Evolutionary conservation across 2,888 invertebrate species (phyloP).

Genomic region (Drosophila testacea): DNA sequence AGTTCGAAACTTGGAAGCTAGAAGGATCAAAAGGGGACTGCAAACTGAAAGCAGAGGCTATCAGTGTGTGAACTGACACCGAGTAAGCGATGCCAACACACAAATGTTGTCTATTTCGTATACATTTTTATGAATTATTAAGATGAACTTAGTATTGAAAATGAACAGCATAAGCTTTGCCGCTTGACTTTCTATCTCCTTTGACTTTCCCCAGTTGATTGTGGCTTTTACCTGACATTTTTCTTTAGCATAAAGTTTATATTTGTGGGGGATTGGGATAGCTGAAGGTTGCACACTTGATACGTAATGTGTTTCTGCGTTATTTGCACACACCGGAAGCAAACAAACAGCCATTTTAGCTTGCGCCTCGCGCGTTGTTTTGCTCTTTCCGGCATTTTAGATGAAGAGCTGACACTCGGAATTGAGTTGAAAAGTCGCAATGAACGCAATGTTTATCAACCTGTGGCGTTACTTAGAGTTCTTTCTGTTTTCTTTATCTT

Average conservation of each 20-base stretch:
- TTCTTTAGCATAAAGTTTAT: conserved; percentile 7
- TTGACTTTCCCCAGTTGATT: background rate
- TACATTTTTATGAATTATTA: conserved; percentile 77
- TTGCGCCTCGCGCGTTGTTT: conserved; percentile 36
- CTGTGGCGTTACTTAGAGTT: conserved; percentile 49
- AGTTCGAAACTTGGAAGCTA: background rate
- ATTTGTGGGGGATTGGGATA: background rate
- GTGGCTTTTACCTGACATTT: conserved; percentile 33
- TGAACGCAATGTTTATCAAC: conserved; percentile 55
- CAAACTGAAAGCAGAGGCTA: background rate
- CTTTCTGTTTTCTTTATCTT: conserved; percentile 52
- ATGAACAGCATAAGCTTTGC: conserved; percentile 45
- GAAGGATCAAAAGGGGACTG: background rate
- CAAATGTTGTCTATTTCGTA: conserved; percentile 70
- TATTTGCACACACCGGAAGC: conserved; percentile 68
- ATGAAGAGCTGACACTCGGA: conserved; percentile 11
- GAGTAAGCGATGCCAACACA: conserved; percentile 9
- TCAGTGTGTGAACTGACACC: conserved; percentile 20
- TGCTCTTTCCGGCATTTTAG: conserved; percentile 61
- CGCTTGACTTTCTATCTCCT: conserved; percentile 49
- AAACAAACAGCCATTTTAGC: conserved; percentile 77
- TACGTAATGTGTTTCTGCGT: conserved; percentile 63
- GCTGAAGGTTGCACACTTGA: conserved; percentile 51
- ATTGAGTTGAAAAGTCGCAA: conserved; percentile 40
- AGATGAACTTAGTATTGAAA: conserved; percentile 62